A percentile compares a stretch with the other conserved stretches of the same genome.
These are phyloP conservation scores for Hymenochirus boettgeri DNA, from an alignment of 2,113 vertebrate species.

Conservation along the genomic window DNA sequence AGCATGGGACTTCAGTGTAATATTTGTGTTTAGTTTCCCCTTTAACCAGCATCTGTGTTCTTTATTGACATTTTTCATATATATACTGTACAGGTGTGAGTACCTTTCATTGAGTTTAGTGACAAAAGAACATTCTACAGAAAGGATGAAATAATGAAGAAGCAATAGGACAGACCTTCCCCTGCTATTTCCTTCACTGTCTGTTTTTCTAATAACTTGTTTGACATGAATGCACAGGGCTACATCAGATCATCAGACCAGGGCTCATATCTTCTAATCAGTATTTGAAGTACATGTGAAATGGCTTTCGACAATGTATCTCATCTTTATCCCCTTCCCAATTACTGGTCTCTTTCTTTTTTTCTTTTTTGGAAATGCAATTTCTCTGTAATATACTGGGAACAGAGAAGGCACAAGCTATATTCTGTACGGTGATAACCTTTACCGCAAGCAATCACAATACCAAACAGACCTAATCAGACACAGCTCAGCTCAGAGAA, in stretches of 20 bases:
- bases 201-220: conserved; percentile 5
- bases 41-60: no score
- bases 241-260: background rate
- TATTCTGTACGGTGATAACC: conserved; percentile 22
- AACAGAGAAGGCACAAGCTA: conserved; percentile 4
- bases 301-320: conserved; percentile 18
- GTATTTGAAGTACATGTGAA: conserved; percentile 8
- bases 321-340: conserved; percentile 10
- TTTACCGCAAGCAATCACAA: conserved; percentile 16
- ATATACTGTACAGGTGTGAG: no score
- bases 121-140: background rate
- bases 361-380: conserved; percentile 20
- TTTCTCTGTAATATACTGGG: conserved; percentile 25
- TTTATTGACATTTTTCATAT: no score
- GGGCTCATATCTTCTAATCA: conserved; percentile 22
- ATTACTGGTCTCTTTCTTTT: background rate
- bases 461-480: conserved; percentile 8
- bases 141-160: background rate
- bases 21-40: no score
- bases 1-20: no score
- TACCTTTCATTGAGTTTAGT: background rate
- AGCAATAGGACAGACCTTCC: background rate
- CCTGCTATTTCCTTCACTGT: background rate
- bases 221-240: conserved; percentile 9
- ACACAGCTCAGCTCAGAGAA: background rate